Percentiles rank a stretch among this genome's conserved stretches.
phyloP scores from a whole-genome alignment of 2,113 vertebrate species.

The Vulpes lagopus region DNA sequence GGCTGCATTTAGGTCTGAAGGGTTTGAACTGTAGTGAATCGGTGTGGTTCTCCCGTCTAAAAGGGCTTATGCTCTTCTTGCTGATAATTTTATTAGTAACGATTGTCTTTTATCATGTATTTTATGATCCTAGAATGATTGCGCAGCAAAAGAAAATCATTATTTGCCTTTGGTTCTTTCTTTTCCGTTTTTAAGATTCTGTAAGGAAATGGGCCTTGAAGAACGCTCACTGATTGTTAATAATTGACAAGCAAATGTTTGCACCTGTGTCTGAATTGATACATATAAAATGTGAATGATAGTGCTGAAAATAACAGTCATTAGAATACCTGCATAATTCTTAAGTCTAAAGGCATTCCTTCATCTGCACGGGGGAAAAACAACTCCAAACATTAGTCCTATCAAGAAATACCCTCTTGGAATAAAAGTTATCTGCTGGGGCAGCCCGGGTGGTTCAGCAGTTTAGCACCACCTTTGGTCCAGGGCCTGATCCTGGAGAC shows the following conservation, averaged over 20 bases:
- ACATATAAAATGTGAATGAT: conserved; percentile 58
- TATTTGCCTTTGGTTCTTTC: neutral
- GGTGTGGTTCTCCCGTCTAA: neutral
- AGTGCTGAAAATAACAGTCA: conserved; percentile 58
- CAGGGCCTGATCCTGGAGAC: no score
- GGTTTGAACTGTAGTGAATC: neutral
- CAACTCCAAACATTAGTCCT: neutral
- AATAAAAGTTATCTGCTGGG: neutral
- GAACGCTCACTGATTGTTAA: conserved; percentile 60
- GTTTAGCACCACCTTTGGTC: no score
- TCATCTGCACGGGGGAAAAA: neutral
- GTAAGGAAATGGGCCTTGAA: conserved; percentile 51
- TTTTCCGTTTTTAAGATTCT: conserved; percentile 32
- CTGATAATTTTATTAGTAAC: conserved; percentile 2
- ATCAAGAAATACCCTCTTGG: conserved; percentile 37
- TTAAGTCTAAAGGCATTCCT: conserved; percentile 52
- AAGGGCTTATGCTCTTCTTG: neutral
- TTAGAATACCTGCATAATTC: conserved; percentile 66
- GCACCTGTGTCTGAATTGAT: conserved; percentile 71
- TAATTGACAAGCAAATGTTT: conserved; percentile 61
- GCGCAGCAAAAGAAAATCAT: neutral
- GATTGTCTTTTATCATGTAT: neutral
- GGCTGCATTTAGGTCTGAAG: neutral
- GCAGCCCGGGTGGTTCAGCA: no score
- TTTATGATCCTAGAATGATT: conserved; percentile 44